These are phyloP conservation scores for Zaprionus gabonicus DNA, from an alignment of 1,140 invertebrate genomes.

Conservation along the genomic window DNA sequence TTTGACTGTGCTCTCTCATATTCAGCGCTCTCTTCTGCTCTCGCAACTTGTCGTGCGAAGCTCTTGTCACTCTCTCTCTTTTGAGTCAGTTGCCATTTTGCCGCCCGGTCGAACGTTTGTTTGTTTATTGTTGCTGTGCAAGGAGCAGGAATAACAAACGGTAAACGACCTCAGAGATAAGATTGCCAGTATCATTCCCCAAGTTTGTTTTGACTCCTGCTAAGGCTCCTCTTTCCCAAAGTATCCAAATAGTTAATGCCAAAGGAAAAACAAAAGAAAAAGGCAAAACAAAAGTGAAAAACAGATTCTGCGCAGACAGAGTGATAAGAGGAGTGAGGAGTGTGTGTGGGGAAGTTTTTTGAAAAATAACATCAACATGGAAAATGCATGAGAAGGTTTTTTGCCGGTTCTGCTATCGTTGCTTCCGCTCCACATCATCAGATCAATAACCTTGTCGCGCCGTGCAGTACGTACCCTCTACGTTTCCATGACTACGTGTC, in stretches of 20 bases:
- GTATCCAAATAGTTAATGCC: background rate
- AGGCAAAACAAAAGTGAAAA: conserved; percentile 52
- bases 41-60: background rate
- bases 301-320: conserved; percentile 67
- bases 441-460: conserved; percentile 68
- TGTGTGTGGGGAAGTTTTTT: background rate
- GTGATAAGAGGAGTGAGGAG: background rate
- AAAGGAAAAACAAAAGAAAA: conserved; percentile 33
- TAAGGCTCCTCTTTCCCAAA: background rate
- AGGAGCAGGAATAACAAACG: background rate
- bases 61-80: conserved; percentile 7
- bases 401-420: conserved; percentile 27
- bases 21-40: background rate
- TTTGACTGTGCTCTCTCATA: background rate
- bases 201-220: conserved; percentile 11
- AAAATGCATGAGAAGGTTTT: conserved; percentile 47
- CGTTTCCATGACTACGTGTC: conserved; percentile 50
- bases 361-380: conserved; percentile 63
- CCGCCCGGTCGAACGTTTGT: conserved; percentile 67
- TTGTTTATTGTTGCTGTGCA: conserved; percentile 60
- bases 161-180: conserved; percentile 20
- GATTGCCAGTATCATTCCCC: conserved; percentile 1
- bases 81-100: conserved; percentile 66
- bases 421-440: conserved; percentile 32
- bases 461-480: background rate